A percentile compares a stretch with the other conserved stretches of the same genome.
Evolutionary conservation across 2,888 invertebrate genomes (phyloP).

Genomic region (Dyspetes luteomarginatus): DNA sequence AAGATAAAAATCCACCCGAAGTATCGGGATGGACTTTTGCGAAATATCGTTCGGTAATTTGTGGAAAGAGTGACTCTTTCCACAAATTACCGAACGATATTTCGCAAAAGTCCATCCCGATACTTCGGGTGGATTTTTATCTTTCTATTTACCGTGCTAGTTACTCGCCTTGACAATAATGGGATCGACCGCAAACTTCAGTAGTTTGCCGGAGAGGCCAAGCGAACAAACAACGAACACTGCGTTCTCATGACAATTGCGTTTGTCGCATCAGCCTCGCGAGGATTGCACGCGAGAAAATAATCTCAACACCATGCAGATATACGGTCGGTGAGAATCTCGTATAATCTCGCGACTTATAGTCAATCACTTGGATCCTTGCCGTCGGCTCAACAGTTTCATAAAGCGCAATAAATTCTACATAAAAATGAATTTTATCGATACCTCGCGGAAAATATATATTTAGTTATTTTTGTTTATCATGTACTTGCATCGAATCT

Average conservation of each 20-base stretch:
- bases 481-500: slow-evolving; percentile 7
- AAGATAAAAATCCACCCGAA: background rate
- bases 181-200: slow-evolving; percentile 31
- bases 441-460: background rate
- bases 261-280: slow-evolving; percentile 11
- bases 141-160: too few relatives aligned
- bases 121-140: slow-evolving; percentile 21
- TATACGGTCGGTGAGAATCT: background rate
- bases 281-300: slow-evolving; percentile 31
- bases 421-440: background rate
- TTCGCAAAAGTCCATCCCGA: slow-evolving; percentile 26
- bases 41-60: too few relatives aligned
- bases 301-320: background rate
- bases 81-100: slow-evolving; percentile 34
- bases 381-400: background rate
- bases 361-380: background rate
- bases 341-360: slow-evolving; percentile 21
- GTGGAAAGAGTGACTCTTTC: background rate
- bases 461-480: slow-evolving; percentile 28
- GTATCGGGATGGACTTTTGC: too few relatives aligned
- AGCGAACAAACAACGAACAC: slow-evolving; percentile 34
- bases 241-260: background rate
- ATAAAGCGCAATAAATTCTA: slow-evolving; percentile 18
- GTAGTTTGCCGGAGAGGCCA: slow-evolving; percentile 1
- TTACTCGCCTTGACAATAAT: slow-evolving; percentile 30